Base-by-base conservation (phyloP, 2,797 vertebrate species). In the Syngnathus rostellatus region DNA sequence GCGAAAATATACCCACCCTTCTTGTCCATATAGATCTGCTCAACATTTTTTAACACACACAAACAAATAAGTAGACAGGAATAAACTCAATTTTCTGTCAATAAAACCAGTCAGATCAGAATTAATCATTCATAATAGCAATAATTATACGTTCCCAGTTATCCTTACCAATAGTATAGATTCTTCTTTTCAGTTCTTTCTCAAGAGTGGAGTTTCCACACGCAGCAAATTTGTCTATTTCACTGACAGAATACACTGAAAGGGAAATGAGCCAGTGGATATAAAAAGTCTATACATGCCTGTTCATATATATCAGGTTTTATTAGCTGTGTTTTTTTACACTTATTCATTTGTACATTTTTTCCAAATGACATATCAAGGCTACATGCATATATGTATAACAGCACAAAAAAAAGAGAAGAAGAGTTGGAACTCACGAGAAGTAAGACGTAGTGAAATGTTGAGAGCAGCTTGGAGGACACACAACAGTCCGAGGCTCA, bases 401-500 rank as follows among this genome's bases (percentile, higher is more conserved):
- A 31, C 31, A 31, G 3, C 31, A 31, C 31, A 12, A 59, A 59
- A 39, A 37, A 37, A 59, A 38, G 16, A 59, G 12, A 2, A 37
- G 31, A 59, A 59, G n/a, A 41, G 25, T 43, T 62, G 5, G 1
- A 37, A 69, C 77, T 75, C 64, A 80, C 80, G 46, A 21, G 54
- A 8, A 63, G 39, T 63, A 57, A 77, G 41, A 41, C 57, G 72
- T n/a, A 82, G 62, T 5, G 64, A 74, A 54, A 80, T 57, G 39
- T 78, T 82, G 23, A 81, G 40, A 23, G 21, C 50, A 45, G 46
- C 72, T 67, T 74, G 80, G 1, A 81, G 53, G 12, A 78, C 12
- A 66, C 78, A 82, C 62, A 82, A 46, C 45, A 84, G 50, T 59
- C 76, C 75, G 54, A 82, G 64, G 41, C 46, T 72, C 40, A 77